A percentile compares a stretch with the other conserved stretches of the same genome.
phyloP scores from a whole-genome alignment of 2,113 vertebrate genomes.

The Atractosteus spatula region DNA sequence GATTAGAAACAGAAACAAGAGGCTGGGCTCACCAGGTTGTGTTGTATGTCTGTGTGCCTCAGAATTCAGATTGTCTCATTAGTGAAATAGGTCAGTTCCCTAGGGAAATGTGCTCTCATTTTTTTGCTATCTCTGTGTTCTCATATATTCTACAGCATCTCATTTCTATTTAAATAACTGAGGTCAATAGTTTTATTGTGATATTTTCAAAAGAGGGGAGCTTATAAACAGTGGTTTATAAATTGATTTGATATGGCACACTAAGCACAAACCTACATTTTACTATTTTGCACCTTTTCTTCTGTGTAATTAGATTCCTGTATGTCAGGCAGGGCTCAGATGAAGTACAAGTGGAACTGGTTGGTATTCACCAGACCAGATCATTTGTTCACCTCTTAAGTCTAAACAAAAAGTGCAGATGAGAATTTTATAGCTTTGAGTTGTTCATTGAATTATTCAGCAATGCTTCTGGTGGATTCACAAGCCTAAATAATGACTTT shows the following conservation, averaged over 20 bases:
- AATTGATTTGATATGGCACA: no score
- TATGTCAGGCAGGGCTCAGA: background rate
- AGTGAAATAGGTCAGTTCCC: conserved; percentile 27
- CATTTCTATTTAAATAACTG: background rate
- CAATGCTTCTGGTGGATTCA: background rate
- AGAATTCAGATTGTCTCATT: conserved; percentile 22
- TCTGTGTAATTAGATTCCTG: background rate
- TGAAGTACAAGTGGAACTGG: background rate
- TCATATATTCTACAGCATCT: background rate
- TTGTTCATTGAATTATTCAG: conserved; percentile 3
- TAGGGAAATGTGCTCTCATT: conserved; percentile 4
- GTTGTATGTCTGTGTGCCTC: conserved; percentile 3
- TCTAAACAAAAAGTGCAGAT: background rate
- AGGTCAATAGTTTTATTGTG: background rate
- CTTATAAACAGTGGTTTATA: background rate
- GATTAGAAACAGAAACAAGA: background rate
- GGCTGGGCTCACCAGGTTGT: background rate
- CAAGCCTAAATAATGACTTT: background rate
- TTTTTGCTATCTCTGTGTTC: background rate
- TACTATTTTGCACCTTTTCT: no score
- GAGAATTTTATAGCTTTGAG: background rate
- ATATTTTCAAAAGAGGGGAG: background rate
- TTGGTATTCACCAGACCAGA: background rate
- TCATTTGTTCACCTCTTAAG: background rate
- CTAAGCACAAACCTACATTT: background rate